A percentile compares a stretch with the other conserved stretches of the same genome.
Conservation (phyloP, 2,888 invertebrate species). For the Thecophora atra region DNA sequence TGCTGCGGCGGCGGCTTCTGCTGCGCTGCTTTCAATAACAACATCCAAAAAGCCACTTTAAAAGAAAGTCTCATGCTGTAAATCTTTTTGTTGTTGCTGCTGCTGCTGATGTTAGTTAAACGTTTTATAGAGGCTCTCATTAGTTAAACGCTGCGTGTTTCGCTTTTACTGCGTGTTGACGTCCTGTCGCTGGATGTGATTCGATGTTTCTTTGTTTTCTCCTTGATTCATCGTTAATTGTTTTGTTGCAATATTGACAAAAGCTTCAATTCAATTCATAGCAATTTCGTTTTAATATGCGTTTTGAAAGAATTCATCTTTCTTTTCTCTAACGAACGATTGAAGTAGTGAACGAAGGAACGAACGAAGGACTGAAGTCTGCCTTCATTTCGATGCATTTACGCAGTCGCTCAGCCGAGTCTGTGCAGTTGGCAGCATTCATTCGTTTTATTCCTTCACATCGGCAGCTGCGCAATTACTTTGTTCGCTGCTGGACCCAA, state of each 20-base stretch:
- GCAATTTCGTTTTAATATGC: too few species aligned
- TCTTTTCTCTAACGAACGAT: neutral
- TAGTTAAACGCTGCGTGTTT: conserved; percentile 19
- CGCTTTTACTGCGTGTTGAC: conserved; percentile 26
- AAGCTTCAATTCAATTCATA: too few species aligned
- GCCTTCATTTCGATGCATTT: neutral
- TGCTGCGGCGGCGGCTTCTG: neutral
- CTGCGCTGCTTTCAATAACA: neutral
- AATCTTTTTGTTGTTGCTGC: neutral
- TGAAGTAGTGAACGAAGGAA: neutral
- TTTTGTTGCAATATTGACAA: neutral
- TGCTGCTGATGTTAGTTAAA: conserved; percentile 14
- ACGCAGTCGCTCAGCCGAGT: neutral
- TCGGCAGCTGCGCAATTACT: too few species aligned
- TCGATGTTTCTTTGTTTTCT: neutral
- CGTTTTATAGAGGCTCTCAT: conserved; percentile 26
- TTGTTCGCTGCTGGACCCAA: too few species aligned
- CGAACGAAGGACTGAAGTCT: too few species aligned
- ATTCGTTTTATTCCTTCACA: neutral
- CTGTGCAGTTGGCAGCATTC: neutral
- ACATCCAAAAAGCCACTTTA: conserved; percentile 38
- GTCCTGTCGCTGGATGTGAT: neutral
- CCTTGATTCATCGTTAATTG: conserved; percentile 2
- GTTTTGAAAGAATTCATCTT: too few species aligned
- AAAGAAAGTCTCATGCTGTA: conserved; percentile 31